phyloP scores from a whole-genome alignment of 2,797 vertebrate species.

The Sebastes goodei region DNA sequence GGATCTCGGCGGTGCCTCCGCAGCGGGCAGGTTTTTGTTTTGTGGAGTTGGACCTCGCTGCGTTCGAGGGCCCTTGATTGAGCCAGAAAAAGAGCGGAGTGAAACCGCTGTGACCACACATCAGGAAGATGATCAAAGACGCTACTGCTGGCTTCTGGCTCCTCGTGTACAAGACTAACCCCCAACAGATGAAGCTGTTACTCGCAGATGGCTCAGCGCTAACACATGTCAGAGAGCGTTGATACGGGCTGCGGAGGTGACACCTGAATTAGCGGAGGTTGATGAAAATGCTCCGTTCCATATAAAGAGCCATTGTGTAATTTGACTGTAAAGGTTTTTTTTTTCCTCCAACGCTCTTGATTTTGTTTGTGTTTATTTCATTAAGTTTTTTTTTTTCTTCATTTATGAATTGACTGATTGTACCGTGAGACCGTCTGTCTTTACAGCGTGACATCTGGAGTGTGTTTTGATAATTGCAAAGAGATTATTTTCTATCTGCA shows the following conservation, averaged over 20 bases:
- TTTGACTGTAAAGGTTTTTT: background rate
- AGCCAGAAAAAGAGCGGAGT: conserved; percentile 53
- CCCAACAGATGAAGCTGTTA: conserved; percentile 37
- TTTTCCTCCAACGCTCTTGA: background rate
- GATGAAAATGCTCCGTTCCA: background rate
- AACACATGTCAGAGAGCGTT: background rate
- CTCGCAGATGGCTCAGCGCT: conserved; percentile 3
- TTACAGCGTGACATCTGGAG: conserved; percentile 48
- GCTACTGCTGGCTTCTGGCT: conserved; percentile 34
- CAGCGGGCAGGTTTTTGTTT: conserved; percentile 45
- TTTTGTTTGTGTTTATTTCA: conserved; percentile 53
- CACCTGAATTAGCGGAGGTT: background rate
- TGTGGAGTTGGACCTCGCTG: conserved; percentile 40
- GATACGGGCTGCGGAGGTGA: background rate
- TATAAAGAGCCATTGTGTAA: conserved; percentile 11
- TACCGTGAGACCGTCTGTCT: conserved; percentile 41
- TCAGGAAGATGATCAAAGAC: conserved; percentile 60
- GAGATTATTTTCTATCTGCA: conserved; percentile 50
- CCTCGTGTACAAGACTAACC: conserved; percentile 1
- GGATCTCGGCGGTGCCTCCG: conserved; percentile 24
- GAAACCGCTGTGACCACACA: conserved; percentile 63
- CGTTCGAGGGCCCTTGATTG: conserved; percentile 62
- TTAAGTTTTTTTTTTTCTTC: conserved; percentile 3
- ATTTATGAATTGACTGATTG: conserved; percentile 44
- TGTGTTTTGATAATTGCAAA: conserved; percentile 51